These are phyloP conservation scores for Temnothorax rugatulus DNA, from an alignment of 2,888 invertebrate species.

Conservation along the genomic window DNA sequence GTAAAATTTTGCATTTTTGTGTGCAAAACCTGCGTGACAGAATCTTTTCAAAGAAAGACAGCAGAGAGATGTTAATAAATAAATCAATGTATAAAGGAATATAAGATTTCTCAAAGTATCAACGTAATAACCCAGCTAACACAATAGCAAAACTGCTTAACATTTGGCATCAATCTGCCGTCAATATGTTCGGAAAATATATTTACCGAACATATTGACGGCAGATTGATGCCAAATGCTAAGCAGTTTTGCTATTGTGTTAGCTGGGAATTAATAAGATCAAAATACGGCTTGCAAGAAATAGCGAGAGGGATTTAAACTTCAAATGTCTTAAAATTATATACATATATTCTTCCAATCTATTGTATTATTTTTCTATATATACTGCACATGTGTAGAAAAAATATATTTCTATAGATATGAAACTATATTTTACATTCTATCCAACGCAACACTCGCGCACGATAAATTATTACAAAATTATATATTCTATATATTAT, in stretches of 20 bases:
- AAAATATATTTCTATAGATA: background rate
- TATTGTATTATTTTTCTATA: background rate
- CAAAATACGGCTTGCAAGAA: background rate
- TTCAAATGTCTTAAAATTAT: background rate
- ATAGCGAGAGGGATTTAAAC: background rate
- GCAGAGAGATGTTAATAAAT: background rate
- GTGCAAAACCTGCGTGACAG: background rate
- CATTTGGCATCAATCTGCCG: no score
- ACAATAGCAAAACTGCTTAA: no score
- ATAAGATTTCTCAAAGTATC: background rate
- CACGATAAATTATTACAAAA: background rate
- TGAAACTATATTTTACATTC: background rate
- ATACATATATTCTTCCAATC: background rate
- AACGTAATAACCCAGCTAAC: no score
- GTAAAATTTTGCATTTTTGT: conserved; percentile 60
- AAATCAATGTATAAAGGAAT: background rate
- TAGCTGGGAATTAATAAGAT: background rate
- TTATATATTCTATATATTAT: background rate
- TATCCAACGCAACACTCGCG: background rate
- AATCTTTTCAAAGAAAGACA: background rate
- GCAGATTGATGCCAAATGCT: no score
- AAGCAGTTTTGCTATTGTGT: no score
- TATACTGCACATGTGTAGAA: background rate
- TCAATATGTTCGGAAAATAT: no score
- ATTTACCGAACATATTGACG: no score